Evolutionary conservation across 2,888 invertebrate genomes (phyloP).

Genomic region (Bellardia bayeri): DNA sequence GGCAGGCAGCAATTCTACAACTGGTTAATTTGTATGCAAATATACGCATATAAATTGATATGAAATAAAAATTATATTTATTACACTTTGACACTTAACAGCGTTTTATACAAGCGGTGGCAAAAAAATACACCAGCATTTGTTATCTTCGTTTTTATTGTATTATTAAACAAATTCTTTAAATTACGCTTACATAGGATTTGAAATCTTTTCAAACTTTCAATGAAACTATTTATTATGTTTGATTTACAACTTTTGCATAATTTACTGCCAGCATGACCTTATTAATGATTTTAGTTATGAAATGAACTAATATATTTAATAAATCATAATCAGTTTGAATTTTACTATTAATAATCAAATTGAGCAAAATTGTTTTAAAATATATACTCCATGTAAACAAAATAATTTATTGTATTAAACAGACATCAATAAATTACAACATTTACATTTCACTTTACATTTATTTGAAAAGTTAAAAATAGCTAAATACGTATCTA

Average conservation of each 20-base stretch:
- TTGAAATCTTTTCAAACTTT: too few relatives aligned
- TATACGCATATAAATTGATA: constrained; percentile 64
- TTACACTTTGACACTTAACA: constrained; percentile 59
- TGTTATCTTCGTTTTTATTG: too few relatives aligned
- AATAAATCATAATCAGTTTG: too few relatives aligned
- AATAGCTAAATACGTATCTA: neutral
- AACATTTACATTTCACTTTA: neutral
- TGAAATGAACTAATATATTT: neutral
- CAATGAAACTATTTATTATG: neutral
- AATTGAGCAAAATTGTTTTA: neutral
- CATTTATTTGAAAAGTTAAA: neutral
- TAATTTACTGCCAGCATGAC: neutral
- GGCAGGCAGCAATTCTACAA: constrained; percentile 45
- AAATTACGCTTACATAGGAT: too few relatives aligned
- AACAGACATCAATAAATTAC: neutral
- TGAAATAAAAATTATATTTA: constrained; percentile 65
- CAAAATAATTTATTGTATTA: neutral
- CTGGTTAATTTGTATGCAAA: constrained; percentile 70
- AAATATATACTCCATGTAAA: neutral
- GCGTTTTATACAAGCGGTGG: constrained; percentile 21
- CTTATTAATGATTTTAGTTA: neutral
- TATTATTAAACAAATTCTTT: too few relatives aligned
- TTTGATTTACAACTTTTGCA: too few relatives aligned
- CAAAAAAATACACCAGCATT: neutral
- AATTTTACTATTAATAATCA: neutral